Conservation (phyloP, 1,140 invertebrate genomes). For the Neomicropteryx cornuta region DNA sequence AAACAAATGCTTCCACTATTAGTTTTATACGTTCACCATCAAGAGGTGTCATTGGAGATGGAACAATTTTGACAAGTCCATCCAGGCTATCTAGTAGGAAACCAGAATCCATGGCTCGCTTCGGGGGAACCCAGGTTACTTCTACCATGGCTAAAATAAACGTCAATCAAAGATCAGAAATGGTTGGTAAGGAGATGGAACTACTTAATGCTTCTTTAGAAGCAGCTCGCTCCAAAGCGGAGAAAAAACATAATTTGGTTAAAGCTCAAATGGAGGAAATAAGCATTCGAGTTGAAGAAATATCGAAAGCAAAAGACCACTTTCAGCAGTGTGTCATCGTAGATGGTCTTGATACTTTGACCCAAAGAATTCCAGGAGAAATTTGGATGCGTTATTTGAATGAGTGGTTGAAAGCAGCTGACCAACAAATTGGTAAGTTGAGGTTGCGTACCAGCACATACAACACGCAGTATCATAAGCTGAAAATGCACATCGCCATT, state of each 20-base stretch:
- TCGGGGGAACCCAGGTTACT: conserved; percentile 24
- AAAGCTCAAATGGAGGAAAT: conserved; percentile 39
- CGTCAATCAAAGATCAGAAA: conserved; percentile 30
- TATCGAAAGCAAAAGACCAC: conserved; percentile 22
- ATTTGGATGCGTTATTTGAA: conserved; percentile 40
- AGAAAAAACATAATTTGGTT: conserved; percentile 25
- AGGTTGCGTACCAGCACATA: conserved; percentile 37
- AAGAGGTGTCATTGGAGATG: conserved; percentile 24
- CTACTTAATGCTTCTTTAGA: conserved; percentile 25
- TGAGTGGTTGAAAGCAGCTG: conserved; percentile 34
- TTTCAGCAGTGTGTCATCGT: conserved; percentile 33
- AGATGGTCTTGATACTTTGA: conserved; percentile 33
- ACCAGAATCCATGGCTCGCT: conserved; percentile 25
- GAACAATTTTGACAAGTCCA: conserved; percentile 11
- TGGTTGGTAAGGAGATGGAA: conserved; percentile 35
- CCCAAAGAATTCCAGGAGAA: conserved; percentile 39
- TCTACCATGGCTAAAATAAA: conserved; percentile 27
- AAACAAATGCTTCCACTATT: conserved; percentile 19
- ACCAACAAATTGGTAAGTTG: conserved; percentile 36
- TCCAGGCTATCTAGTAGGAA: conserved; percentile 20
- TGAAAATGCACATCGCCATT: conserved; percentile 32
- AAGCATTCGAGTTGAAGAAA: conserved; percentile 28
- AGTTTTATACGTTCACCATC: conserved; percentile 26
- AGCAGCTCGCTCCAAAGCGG: conserved; percentile 18
- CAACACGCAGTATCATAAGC: conserved; percentile 34